phyloP scores from a whole-genome alignment of 92 coral and sea anemone species.

The Phymanthus crucifer region DNA sequence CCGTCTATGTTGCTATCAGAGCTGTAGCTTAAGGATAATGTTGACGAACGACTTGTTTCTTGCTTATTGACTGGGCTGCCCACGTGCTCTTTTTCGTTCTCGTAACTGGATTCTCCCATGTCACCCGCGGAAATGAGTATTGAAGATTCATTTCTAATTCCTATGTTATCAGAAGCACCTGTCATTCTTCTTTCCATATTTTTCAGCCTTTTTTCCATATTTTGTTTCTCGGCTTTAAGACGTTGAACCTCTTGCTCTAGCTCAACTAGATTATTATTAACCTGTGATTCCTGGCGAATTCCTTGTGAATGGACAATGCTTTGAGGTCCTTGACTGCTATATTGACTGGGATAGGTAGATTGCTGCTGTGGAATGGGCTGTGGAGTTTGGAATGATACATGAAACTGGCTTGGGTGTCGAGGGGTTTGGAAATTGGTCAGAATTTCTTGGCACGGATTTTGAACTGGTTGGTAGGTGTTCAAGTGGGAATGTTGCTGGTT shows the following conservation, averaged over 20 bases:
- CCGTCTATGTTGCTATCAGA: background rate
- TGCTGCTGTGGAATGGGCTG: conserved; percentile 7
- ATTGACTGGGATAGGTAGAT: background rate
- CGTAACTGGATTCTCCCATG: background rate
- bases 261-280: conserved; percentile 30
- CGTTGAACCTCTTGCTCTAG: conserved; percentile 39
- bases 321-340: background rate
- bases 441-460: background rate
- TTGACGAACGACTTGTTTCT: background rate
- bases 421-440: background rate
- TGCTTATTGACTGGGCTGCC: background rate
- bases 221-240: conserved; percentile 31
- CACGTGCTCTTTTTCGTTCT: background rate
- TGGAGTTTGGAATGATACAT: background rate
- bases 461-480: background rate
- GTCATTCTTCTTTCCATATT: conserved; percentile 28
- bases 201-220: conserved; percentile 36
- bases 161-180: background rate
- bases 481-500: background rate
- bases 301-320: background rate
- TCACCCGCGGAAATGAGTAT: background rate
- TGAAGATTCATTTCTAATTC: background rate
- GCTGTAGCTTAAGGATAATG: background rate
- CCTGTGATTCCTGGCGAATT: conserved; percentile 12
- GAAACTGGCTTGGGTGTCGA: conserved; percentile 2